Evolutionary conservation across 2,888 invertebrate species (phyloP).

Genomic region (Crocallis elinguaria): DNA sequence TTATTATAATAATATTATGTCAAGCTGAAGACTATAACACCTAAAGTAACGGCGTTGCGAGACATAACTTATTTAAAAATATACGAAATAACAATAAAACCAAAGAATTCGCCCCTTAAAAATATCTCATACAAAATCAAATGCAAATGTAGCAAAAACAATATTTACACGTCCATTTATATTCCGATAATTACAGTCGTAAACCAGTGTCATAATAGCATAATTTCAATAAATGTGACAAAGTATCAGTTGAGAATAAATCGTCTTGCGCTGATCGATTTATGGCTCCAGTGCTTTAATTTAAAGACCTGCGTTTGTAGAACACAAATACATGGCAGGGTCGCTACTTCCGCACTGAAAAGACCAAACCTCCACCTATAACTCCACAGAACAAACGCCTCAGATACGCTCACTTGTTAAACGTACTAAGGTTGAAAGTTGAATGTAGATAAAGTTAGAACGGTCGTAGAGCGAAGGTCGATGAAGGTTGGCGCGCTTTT

Average conservation of each 20-base stretch:
- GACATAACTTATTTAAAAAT: conserved; percentile 5
- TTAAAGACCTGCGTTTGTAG: conserved; percentile 67
- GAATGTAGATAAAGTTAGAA: conserved; percentile 55
- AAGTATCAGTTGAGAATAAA: conserved; percentile 70
- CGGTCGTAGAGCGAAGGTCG: conserved; percentile 84
- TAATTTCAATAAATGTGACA: conserved; percentile 67
- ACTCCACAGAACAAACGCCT: conserved; percentile 38
- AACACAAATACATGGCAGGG: conserved; percentile 67
- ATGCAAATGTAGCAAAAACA: conserved; percentile 26
- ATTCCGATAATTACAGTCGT: conserved; percentile 43
- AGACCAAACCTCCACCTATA: conserved; percentile 33
- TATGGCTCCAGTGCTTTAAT: conserved; percentile 69
- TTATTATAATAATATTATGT: background rate
- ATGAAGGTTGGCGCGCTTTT: conserved; percentile 84
- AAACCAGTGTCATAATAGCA: conserved; percentile 51
- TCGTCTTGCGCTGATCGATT: conserved; percentile 63
- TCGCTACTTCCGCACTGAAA: conserved; percentile 43
- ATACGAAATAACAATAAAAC: conserved; percentile 7
- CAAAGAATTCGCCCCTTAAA: conserved; percentile 1
- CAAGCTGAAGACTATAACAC: conserved; percentile 1
- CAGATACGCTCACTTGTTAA: conserved; percentile 24
- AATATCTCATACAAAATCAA: background rate
- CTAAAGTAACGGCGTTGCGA: conserved; percentile 15
- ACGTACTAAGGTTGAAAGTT: conserved; percentile 41
- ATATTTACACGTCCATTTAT: conserved; percentile 33